phyloP scores from a whole-genome alignment of 2,113 vertebrate genomes.

The Pseudopipra pipra region DNA sequence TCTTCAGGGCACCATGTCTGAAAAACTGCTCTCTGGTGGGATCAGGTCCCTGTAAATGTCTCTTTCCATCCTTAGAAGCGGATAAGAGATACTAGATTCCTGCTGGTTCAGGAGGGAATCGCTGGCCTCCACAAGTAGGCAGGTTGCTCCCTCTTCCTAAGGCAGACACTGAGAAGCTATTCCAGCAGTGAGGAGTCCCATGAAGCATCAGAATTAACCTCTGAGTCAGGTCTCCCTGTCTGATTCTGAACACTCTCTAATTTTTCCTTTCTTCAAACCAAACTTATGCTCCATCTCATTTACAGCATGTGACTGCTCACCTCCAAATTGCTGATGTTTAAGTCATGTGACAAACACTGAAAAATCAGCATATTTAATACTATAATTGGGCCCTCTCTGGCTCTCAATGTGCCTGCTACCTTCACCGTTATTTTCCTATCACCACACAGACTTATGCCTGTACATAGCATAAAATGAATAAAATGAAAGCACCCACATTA shows the following conservation, averaged over 20 bases:
- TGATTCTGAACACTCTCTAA: not conserved
- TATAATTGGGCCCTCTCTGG: not conserved
- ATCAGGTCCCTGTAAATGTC: not conserved
- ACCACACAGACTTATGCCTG: not conserved
- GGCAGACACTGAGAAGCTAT: not conserved
- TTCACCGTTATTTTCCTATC: not conserved
- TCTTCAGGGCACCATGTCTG: not conserved
- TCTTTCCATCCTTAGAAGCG: not conserved
- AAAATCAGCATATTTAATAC: not conserved
- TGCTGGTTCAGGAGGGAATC: not conserved
- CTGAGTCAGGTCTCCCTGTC: not conserved
- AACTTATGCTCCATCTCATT: not conserved
- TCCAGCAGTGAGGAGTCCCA: not conserved
- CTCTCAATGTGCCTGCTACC: not conserved
- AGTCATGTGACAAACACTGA: not conserved
- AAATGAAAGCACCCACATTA: not conserved
- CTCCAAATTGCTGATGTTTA: not conserved
- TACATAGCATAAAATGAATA: not conserved
- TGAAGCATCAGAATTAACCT: not conserved
- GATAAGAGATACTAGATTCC: not conserved
- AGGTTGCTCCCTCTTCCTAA: not conserved
- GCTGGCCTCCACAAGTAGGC: not conserved
- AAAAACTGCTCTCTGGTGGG: not conserved
- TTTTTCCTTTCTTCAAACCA: not conserved
- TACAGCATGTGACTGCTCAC: not conserved